These are phyloP conservation scores for Latrodectus elegans DNA, from an alignment of 2,888 invertebrate species.

Conservation along the genomic window DNA sequence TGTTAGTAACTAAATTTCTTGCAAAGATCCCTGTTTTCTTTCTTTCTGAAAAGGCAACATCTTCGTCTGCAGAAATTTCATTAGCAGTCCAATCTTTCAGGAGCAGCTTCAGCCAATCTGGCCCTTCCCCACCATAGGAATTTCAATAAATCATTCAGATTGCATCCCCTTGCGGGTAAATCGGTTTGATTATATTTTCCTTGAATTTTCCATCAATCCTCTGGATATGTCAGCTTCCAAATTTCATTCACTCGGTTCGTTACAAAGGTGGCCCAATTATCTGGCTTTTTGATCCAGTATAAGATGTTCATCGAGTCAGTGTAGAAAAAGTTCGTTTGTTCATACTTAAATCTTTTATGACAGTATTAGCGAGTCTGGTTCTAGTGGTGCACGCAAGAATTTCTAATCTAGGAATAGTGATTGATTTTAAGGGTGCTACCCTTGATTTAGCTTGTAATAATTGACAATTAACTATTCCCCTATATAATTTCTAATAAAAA, in stretches of 20 bases:
- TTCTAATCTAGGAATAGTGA: slow-evolving; percentile 5
- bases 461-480: too few relatives aligned
- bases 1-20: too few relatives aligned
- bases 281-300: background rate
- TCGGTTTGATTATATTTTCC: background rate
- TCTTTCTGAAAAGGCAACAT: too few relatives aligned
- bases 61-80: too few relatives aligned
- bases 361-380: background rate
- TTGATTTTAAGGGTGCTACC: background rate
- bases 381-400: background rate
- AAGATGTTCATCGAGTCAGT: background rate
- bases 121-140: slow-evolving; percentile 1
- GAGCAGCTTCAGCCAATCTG: background rate
- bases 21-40: too few relatives aligned
- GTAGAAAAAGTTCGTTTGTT: background rate
- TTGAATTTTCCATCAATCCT: background rate
- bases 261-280: background rate
- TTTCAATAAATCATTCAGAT: background rate
- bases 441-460: too few relatives aligned
- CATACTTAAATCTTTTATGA: too few relatives aligned
- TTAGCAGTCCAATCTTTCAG: background rate
- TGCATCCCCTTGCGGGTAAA: background rate
- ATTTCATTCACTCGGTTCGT: too few relatives aligned
- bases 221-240: too few relatives aligned
- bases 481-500: background rate